These are phyloP conservation scores for Tympanoctomys barrerae DNA, from an alignment of 2,797 vertebrate genomes.

Conservation along the genomic window DNA sequence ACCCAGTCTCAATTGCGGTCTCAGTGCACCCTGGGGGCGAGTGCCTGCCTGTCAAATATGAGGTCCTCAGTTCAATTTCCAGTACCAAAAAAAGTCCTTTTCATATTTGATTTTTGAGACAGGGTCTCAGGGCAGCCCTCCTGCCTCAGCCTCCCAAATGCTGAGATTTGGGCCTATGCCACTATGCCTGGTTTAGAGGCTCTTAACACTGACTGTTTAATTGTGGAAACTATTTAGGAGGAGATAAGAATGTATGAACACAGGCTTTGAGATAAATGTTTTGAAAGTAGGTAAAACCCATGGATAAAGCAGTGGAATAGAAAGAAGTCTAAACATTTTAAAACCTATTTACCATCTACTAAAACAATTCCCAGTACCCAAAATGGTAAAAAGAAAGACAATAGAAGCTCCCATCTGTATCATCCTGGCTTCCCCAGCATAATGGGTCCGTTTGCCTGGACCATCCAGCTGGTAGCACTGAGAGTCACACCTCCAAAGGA, in stretches of 20 bases:
- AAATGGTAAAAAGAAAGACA: constrained; percentile 13
- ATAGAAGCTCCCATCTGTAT: neutral
- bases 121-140: neutral
- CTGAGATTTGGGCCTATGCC: neutral
- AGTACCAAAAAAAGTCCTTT: too few relatives aligned
- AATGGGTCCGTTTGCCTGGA: neutral
- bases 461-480: neutral
- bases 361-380: neutral
- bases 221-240: constrained; percentile 16
- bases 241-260: neutral
- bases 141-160: neutral
- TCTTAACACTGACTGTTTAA: neutral
- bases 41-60: too few relatives aligned
- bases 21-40: too few relatives aligned
- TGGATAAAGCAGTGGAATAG: neutral
- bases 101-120: neutral
- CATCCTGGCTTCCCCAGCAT: neutral
- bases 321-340: neutral
- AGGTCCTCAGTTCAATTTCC: too few relatives aligned
- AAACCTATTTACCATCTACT: neutral
- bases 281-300: constrained; percentile 23
- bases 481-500: neutral
- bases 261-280: constrained; percentile 10
- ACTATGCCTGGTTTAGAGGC: neutral
- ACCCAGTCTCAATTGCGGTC: too few relatives aligned